Conservation (phyloP, 2,113 vertebrate species). For the Geococcyx californianus region DNA sequence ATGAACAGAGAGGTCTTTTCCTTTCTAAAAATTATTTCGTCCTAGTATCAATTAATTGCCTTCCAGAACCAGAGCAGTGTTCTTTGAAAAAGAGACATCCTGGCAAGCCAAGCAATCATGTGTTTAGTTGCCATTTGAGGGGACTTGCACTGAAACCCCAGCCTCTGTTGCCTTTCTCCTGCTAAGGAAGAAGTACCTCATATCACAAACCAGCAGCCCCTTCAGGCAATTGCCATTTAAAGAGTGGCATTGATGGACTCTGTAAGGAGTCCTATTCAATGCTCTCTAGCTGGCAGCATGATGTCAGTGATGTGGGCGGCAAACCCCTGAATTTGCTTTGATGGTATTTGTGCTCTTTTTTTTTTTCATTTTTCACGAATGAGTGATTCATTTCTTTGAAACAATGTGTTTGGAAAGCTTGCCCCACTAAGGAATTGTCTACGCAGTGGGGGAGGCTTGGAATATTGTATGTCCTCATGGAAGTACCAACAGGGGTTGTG, state of each 20-base stretch:
- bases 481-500: conserved; percentile 62
- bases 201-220: conserved; percentile 61
- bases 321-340: conserved; percentile 60
- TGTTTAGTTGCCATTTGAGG: conserved; percentile 20
- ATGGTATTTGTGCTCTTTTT: conserved; percentile 69
- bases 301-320: conserved; percentile 70
- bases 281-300: conserved; percentile 61
- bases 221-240: conserved; percentile 71
- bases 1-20: not conserved
- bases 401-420: conserved; percentile 68
- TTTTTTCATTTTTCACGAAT: conserved; percentile 65
- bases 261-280: conserved; percentile 66
- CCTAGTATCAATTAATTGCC: conserved; percentile 16
- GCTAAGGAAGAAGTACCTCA: conserved; percentile 62
- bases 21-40: not conserved
- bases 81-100: conserved; percentile 17
- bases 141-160: not conserved
- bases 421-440: conserved; percentile 46
- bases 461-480: conserved; percentile 58
- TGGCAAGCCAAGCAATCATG: not conserved
- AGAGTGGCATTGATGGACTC: conserved; percentile 63
- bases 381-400: conserved; percentile 69
- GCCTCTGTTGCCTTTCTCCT: conserved; percentile 18
- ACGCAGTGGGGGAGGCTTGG: conserved; percentile 50
- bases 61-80: not conserved